phyloP scores from a whole-genome alignment of 2,113 vertebrate genomes.

The Chitala chitala region DNA sequence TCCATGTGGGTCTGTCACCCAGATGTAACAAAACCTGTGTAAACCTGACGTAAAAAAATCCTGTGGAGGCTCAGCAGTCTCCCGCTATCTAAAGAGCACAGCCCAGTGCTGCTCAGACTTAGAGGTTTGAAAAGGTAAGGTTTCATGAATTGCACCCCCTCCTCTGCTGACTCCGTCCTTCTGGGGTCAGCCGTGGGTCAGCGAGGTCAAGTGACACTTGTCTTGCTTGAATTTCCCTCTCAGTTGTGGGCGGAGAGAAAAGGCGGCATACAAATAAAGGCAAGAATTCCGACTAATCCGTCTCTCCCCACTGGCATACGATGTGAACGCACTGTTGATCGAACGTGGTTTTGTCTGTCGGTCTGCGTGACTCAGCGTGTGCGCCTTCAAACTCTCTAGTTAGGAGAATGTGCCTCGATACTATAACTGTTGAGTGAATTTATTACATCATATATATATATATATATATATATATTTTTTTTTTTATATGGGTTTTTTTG shows the following conservation, averaged over 20 bases:
- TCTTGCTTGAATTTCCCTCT: conserved; percentile 22
- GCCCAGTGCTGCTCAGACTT: not conserved
- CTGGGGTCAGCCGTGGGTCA: conserved; percentile 25
- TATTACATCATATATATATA: too few relatives aligned
- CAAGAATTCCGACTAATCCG: not conserved
- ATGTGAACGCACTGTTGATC: not conserved
- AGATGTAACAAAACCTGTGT: too few relatives aligned
- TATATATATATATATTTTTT: too few relatives aligned
- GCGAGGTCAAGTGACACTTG: conserved; percentile 26
- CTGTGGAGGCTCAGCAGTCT: not conserved
- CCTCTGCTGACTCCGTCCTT: conserved; percentile 15
- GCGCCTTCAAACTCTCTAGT: not conserved
- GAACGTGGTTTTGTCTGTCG: not conserved
- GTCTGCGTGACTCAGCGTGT: not conserved
- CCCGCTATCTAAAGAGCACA: not conserved
- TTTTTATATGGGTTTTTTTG: too few relatives aligned
- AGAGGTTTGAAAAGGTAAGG: not conserved
- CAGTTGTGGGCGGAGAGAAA: conserved; percentile 12
- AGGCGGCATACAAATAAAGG: conserved; percentile 11
- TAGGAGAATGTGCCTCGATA: not conserved
- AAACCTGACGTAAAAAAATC: too few relatives aligned
- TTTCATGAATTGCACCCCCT: conserved; percentile 17
- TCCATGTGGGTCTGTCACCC: not conserved
- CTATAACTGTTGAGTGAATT: not conserved
- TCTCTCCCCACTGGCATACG: not conserved